Percentiles rank a stretch among this genome's conserved stretches.
phyloP scores from a whole-genome alignment of 2,797 vertebrate genomes.

The Sebastes matsubarae region DNA sequence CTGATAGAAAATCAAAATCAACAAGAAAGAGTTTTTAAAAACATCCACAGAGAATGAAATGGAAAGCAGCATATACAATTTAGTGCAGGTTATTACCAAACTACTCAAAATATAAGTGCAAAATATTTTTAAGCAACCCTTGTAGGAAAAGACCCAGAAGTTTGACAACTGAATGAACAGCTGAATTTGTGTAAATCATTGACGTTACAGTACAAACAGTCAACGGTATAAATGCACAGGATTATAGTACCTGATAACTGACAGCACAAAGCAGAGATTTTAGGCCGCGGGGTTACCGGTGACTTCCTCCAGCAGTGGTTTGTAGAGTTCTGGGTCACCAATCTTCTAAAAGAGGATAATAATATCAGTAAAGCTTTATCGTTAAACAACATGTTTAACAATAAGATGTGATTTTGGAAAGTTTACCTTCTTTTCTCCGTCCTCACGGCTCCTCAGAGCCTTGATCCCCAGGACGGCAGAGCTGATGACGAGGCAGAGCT shows the following conservation, averaged over 20 bases:
- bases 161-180: neutral
- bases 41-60: neutral
- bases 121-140: neutral
- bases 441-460: conserved; percentile 29
- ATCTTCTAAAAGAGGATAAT: conserved; percentile 31
- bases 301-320: conserved; percentile 60
- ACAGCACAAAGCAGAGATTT: neutral
- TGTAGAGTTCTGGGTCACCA: conserved; percentile 44
- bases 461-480: conserved; percentile 62
- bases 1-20: neutral
- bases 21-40: neutral
- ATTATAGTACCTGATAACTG: neutral
- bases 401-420: neutral
- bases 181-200: neutral
- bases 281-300: conserved; percentile 7
- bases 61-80: neutral
- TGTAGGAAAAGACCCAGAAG: neutral
- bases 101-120: neutral
- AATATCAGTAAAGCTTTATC: neutral
- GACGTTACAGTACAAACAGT: neutral
- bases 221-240: neutral
- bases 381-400: neutral
- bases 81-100: neutral
- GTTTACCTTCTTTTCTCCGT: conserved; percentile 19
- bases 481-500: conserved; percentile 72